These are phyloP conservation scores for Pentalonia nigronervosa DNA, from an alignment of 1,140 invertebrate genomes.

Conservation along the genomic window DNA sequence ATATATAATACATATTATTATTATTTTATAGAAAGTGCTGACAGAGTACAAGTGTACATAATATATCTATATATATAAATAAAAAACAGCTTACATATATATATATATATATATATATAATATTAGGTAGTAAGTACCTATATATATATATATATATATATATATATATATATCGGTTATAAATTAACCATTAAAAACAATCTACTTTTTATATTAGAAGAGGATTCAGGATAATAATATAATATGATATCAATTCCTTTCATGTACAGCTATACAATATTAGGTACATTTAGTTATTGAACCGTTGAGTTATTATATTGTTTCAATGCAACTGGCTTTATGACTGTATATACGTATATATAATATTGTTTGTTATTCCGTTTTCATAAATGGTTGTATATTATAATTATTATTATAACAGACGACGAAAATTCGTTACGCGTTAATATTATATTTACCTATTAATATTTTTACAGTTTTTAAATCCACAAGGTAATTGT, in stretches of 20 bases:
- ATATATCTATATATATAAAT: neutral
- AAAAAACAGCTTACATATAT: neutral
- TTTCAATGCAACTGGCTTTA: neutral
- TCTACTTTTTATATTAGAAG: conserved; percentile 13
- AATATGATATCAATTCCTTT: neutral
- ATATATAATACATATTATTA: neutral
- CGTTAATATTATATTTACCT: neutral
- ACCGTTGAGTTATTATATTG: conserved; percentile 4
- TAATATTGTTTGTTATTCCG: neutral
- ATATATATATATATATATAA: no score
- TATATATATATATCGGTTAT: neutral
- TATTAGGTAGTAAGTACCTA: neutral
- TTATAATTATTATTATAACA: neutral
- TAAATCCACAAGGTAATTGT: neutral
- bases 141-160: neutral
- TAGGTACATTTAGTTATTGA: neutral
- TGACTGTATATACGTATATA: neutral
- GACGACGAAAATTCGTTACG: neutral
- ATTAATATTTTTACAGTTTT: conserved; percentile 15
- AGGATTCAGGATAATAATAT: neutral
- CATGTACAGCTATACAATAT: neutral
- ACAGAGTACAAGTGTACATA: neutral
- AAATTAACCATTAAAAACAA: conserved; percentile 21
- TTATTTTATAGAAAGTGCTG: conserved; percentile 25
- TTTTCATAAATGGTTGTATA: neutral